A percentile compares a stretch with the other conserved stretches of the same genome.
These are phyloP conservation scores for Mastacembelus armatus DNA, from an alignment of 2,797 vertebrate species.

Conservation along the genomic window DNA sequence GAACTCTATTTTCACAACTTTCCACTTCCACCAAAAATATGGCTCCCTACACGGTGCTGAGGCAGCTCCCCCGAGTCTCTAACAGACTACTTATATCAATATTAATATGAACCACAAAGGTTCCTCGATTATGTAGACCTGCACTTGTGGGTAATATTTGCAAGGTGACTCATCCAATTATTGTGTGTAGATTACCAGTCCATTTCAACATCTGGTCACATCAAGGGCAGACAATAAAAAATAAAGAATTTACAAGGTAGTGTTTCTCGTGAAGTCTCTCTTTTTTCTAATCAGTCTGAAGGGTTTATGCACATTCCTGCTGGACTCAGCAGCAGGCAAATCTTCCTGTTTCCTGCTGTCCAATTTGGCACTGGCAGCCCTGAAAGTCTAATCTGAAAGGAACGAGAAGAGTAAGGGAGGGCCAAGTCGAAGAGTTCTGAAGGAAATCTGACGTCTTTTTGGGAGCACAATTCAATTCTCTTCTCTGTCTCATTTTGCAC, in stretches of 20 bases:
- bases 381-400: constrained; percentile 66
- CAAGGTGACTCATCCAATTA: constrained; percentile 34
- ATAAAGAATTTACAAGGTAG: constrained; percentile 31
- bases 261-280: constrained; percentile 28
- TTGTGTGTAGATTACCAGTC: constrained; percentile 14
- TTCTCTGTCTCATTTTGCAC: not conserved
- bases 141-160: constrained; percentile 26
- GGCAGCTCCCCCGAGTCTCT: not conserved
- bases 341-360: constrained; percentile 62
- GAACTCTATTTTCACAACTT: not conserved
- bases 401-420: constrained; percentile 26
- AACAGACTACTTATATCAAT: constrained; percentile 17
- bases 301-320: constrained; percentile 59
- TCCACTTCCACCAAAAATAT: not conserved
- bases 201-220: constrained; percentile 16
- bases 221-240: not conserved
- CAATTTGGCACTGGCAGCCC: constrained; percentile 57
- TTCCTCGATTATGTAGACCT: constrained; percentile 5
- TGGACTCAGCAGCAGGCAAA: constrained; percentile 61
- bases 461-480: constrained; percentile 23
- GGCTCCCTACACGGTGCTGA: too few relatives aligned
- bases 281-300: constrained; percentile 29
- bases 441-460: constrained; percentile 34
- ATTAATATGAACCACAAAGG: constrained; percentile 13
- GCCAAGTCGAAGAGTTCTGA: constrained; percentile 30